These are phyloP conservation scores for Chaetura pelagica DNA, from an alignment of 2,113 vertebrate species.

Conservation along the genomic window DNA sequence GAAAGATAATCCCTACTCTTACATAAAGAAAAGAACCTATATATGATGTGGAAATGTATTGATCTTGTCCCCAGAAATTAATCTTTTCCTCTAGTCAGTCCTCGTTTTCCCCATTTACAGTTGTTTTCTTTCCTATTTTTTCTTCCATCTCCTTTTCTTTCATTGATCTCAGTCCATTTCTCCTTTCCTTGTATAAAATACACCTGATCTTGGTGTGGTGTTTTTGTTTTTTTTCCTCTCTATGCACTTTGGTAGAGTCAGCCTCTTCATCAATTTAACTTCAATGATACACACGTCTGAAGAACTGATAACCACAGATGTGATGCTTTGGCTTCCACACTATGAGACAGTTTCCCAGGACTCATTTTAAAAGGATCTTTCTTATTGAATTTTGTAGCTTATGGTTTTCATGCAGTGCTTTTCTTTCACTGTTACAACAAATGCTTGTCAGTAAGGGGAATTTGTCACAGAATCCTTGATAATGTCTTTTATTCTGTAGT, in stretches of 20 bases:
- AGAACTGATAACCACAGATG: constrained; percentile 24
- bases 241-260: neutral
- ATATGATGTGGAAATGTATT: neutral
- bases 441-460: constrained; percentile 35
- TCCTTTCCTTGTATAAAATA: neutral
- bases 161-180: neutral
- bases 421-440: constrained; percentile 47
- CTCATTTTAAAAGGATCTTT: constrained; percentile 41
- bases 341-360: neutral
- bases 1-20: neutral
- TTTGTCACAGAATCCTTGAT: constrained; percentile 56
- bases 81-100: neutral
- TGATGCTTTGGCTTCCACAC: constrained; percentile 4
- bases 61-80: neutral
- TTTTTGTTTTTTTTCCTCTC: neutral
- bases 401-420: neutral
- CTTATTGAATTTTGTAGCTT: constrained; percentile 63
- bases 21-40: neutral
- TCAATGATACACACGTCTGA: neutral
- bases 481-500: constrained; percentile 65
- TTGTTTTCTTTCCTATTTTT: neutral
- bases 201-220: neutral
- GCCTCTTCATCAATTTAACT: constrained; percentile 22
- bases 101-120: neutral
- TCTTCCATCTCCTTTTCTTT: neutral